Evolutionary conservation across 2,797 vertebrate genomes (phyloP).

Genomic region (Micrastur ruficollis): DNA sequence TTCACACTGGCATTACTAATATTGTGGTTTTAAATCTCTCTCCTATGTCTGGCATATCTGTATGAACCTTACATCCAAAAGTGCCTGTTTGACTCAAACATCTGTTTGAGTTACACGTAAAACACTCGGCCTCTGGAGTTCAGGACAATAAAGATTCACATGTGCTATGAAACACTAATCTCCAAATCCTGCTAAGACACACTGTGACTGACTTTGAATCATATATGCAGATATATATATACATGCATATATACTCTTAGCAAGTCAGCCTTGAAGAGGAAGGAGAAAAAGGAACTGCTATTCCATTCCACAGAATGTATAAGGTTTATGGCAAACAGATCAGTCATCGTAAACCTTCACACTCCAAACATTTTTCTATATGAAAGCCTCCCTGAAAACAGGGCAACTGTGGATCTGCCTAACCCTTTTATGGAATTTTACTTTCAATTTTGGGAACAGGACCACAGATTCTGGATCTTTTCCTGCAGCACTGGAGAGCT

Average conservation of each 20-base stretch:
- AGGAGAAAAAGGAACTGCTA: neutral
- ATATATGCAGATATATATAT: neutral
- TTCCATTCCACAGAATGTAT: neutral
- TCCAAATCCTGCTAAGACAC: neutral
- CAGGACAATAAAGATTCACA: neutral
- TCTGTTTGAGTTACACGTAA: neutral
- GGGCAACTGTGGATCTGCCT: neutral
- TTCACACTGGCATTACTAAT: neutral
- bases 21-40: neutral
- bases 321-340: neutral
- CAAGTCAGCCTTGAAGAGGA: neutral
- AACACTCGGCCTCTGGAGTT: neutral
- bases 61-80: neutral
- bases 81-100: too few species aligned
- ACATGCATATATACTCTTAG: neutral
- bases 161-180: neutral
- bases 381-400: neutral
- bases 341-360: neutral
- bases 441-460: neutral
- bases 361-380: neutral
- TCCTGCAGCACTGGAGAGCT: neutral
- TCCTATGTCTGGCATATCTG: neutral
- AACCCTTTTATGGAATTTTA: neutral
- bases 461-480: neutral
- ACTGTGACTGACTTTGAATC: neutral